Conservation (phyloP, 2,888 invertebrate genomes). For the Noctua janthe region DNA sequence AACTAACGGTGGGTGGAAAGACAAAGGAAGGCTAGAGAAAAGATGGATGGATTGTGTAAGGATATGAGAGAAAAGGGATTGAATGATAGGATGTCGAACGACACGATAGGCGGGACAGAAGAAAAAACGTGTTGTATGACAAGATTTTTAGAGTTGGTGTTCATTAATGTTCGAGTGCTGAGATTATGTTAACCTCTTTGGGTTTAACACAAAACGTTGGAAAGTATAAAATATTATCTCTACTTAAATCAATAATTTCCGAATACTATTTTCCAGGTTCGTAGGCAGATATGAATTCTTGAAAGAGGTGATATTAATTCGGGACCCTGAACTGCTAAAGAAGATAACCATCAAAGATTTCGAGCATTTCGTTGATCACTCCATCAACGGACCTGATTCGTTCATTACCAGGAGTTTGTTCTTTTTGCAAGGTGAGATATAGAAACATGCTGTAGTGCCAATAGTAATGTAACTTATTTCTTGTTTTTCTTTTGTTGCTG, state of each 20-base stretch:
- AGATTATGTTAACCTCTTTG: too few relatives aligned
- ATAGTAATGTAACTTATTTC: not conserved
- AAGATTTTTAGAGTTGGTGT: not conserved
- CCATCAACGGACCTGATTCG: slow-evolving; percentile 70
- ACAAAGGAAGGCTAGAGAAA: not conserved
- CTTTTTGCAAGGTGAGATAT: slow-evolving; percentile 80
- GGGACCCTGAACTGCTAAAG: slow-evolving; percentile 87
- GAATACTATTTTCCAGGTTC: slow-evolving; percentile 65
- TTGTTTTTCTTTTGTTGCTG: not conserved
- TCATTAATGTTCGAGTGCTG: too few relatives aligned
- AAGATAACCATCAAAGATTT: slow-evolving; percentile 88
- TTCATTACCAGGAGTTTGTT: slow-evolving; percentile 87
- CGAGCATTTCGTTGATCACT: slow-evolving; percentile 88
- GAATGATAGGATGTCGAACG: too few relatives aligned
- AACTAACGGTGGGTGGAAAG: not conserved
- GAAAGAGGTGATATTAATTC: slow-evolving; percentile 78
- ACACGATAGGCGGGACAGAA: too few relatives aligned
- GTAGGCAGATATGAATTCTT: slow-evolving; percentile 83
- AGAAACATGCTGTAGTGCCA: not conserved
- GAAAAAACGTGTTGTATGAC: too few relatives aligned
- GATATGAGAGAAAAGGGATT: not conserved
- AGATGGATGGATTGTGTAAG: not conserved
- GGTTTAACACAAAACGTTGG: not conserved
- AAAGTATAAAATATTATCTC: not conserved
- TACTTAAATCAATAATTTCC: not conserved